Evolutionary conservation across 2,888 invertebrate species (phyloP), one percentile per base, ranked within the genome.

Genomic region (Odontocerum albicorne): DNA sequence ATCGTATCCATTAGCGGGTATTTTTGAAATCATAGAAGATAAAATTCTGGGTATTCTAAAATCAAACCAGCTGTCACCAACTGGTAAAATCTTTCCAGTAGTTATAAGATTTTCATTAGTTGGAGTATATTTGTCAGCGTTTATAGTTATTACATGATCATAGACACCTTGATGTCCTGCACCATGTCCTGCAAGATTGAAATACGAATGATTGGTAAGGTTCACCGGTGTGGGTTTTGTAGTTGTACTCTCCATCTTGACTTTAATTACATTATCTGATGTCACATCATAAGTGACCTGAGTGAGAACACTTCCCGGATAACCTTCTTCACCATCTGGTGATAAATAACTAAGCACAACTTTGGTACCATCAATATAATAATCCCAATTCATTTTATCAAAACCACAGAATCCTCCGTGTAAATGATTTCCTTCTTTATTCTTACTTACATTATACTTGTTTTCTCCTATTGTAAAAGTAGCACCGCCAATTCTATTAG

Each of bases 101-200:
- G 90, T 88, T 61, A 91, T 79, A 2, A 85, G 82, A 7, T 85
- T 80, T 0, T 80, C 76, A 68, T 91, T 87, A 0, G 84, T 80
- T 1, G 82, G 86, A 0, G 91, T 89, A 64, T 85, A 90, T 58
- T 82, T 79, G 68, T 91, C 87, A 2, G 91, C 91, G 66, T 88
- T 88, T 27, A 95, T 81, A n/a, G 79, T 79, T 35, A 92, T 72
- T 19, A 78, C 72, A 68, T 92, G 92, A 19, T 88, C 85, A 64
- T 83, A 82, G 57, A 90, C 68, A 55, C 81, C 81, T 6, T 76
- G 73, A 1, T 80, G 70, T 1, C 89, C 90, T 10, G 83, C 66
- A 35, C 76, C 87, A 73, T 95, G 92, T n/a, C 96, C 96, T 40
- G 87, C 92, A 33, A 97, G 78, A 73, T 97, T 97, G 72, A 96